Evolutionary conservation across 2,113 vertebrate genomes (phyloP).

Genomic region (Paramisgurnus dabryanus): DNA sequence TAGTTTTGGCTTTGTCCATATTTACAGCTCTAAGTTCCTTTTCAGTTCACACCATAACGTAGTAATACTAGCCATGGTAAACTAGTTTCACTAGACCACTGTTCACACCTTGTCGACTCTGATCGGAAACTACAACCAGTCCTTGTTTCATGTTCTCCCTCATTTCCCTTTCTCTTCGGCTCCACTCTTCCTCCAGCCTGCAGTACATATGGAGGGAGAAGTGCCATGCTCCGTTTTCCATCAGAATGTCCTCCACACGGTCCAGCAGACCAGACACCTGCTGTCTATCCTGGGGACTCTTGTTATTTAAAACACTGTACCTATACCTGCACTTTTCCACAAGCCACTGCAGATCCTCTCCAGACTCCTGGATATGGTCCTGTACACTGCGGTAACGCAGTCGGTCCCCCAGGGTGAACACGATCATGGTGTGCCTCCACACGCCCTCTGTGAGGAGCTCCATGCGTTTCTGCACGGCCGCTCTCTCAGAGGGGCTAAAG

Average conservation of each 20-base stretch:
- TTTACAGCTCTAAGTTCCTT: neutral
- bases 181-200: constrained; percentile 61
- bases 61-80: constrained; percentile 5
- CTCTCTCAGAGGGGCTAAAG: constrained; percentile 10
- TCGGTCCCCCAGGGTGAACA: constrained; percentile 63
- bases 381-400: constrained; percentile 45
- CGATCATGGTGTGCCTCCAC: constrained; percentile 61
- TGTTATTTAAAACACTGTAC: constrained; percentile 57
- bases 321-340: constrained; percentile 54
- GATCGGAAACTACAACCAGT: constrained; percentile 12
- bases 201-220: constrained; percentile 64
- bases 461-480: constrained; percentile 47
- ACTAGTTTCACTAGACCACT: constrained; percentile 26
- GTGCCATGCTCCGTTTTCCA: constrained; percentile 61
- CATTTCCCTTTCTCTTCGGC: constrained; percentile 56
- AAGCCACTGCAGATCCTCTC: constrained; percentile 51
- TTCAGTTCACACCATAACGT: neutral
- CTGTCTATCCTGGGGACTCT: constrained; percentile 41
- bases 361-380: constrained; percentile 55
- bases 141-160: constrained; percentile 39
- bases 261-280: constrained; percentile 59
- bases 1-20: neutral
- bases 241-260: constrained; percentile 56
- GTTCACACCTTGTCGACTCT: neutral
- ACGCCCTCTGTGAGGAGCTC: constrained; percentile 56